Evolutionary conservation across 2,113 vertebrate species (phyloP), one percentile per base, ranked within the genome.

Genomic region (Maccullochella peelii): DNA sequence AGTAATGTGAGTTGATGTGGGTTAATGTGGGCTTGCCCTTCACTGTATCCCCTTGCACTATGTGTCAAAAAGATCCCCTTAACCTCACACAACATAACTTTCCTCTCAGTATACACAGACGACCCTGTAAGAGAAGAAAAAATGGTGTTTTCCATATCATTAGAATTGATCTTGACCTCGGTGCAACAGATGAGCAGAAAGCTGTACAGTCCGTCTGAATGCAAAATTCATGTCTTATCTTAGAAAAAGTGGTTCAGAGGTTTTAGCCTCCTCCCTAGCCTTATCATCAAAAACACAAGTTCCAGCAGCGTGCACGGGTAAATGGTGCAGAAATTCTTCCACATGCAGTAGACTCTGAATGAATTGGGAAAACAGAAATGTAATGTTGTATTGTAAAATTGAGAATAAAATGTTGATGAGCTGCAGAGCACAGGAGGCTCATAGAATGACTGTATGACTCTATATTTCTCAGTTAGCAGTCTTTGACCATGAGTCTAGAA

Each of bases 271-370:
- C 78, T 75, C 85, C 79, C 49, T 6, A 8, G 55, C 69, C 84
- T 92, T 92, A 91, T 91, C 90, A 62, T 33, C 27, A 72, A 55
- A 89, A 85, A 83, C 86, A 92, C 57, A 80, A 77, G 82, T 83
- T 77, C 44, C 80, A 59, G 73, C 54, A 50, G 62, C 21, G 7
- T 11, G 30, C 30, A 5, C 12, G n/a, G 18, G 67, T 49, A 77
- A 86, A 78, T 18, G 4, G 44, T 52, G 66, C 68, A 77, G 23
- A 79, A 54, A 77, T 20, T 30, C 59, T n/a, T 50, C 36, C 27
- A 73, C n/a, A n/a, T 61, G 36, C 36, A 38, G 36, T 38, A 6
- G 36, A 38, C 36, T 38, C 42, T 15, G 14, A 47, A 47, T 47
- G 44, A 47, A 47, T 47, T 47, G 44, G 14, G 14, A 5, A 47